Conservation (phyloP, 2,113 vertebrate genomes). For the Myotis lucifugus region DNA sequence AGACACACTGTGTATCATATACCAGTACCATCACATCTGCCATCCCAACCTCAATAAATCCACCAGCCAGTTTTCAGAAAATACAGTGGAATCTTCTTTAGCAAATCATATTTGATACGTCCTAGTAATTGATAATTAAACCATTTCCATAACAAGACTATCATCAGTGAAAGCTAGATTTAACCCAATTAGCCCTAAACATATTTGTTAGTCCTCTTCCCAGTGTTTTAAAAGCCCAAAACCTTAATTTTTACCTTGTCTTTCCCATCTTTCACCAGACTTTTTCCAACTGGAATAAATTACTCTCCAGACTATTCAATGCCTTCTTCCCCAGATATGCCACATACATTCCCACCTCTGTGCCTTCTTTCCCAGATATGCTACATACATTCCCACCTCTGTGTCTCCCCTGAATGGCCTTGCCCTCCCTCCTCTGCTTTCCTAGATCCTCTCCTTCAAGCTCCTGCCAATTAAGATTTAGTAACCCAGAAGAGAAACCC, state of each 20-base stretch:
- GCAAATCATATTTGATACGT: neutral
- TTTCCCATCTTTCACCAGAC: neutral
- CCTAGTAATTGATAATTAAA: conserved; percentile 14
- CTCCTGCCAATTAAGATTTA: neutral
- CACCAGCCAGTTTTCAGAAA: neutral
- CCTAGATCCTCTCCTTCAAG: neutral
- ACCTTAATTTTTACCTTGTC: neutral
- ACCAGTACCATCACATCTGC: neutral
- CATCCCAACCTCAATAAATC: neutral
- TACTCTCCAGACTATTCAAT: neutral
- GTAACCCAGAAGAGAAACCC: neutral
- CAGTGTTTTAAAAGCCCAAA: neutral
- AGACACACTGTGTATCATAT: neutral
- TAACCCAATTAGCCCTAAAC: neutral
- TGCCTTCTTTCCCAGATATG: neutral
- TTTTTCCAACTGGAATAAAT: neutral
- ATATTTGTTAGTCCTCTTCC: neutral
- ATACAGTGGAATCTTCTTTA: neutral
- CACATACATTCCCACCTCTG: neutral
- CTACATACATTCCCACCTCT: neutral
- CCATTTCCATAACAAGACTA: neutral
- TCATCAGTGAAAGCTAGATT: neutral
- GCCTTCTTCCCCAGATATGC: neutral
- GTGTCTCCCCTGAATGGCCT: neutral
- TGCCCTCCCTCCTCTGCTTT: neutral